Evolutionary conservation across 2,797 vertebrate species (phyloP).

Genomic region (Eutrigla gurnardus): DNA sequence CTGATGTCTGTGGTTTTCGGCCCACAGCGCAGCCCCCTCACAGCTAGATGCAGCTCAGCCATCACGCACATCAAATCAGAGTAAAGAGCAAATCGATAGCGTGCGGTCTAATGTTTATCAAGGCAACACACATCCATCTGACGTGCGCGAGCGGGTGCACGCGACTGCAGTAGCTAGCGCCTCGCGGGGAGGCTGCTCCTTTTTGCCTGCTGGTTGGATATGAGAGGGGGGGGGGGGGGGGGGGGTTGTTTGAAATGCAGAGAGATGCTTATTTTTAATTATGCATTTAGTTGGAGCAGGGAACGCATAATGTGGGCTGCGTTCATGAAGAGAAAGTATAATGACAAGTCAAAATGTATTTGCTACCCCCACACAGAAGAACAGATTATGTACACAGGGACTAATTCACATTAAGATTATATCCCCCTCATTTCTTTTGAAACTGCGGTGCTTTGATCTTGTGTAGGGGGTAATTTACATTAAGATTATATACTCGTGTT

Average conservation of each 20-base stretch:
- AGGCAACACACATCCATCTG: slow-evolving; percentile 60
- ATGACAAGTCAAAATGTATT: slow-evolving; percentile 64
- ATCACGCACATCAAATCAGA: slow-evolving; percentile 73
- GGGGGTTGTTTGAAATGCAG: slow-evolving; percentile 57
- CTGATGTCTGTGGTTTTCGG: slow-evolving; percentile 67
- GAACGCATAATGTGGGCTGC: slow-evolving; percentile 56
- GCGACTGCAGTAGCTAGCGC: slow-evolving; percentile 46
- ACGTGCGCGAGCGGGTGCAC: slow-evolving; percentile 32
- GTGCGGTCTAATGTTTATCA: slow-evolving; percentile 69
- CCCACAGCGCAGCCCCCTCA: slow-evolving; percentile 47
- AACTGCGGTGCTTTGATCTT: slow-evolving; percentile 54
- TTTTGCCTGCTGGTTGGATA: slow-evolving; percentile 18
- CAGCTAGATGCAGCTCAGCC: slow-evolving; percentile 59
- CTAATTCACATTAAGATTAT: slow-evolving; percentile 47
- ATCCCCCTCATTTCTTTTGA: slow-evolving; percentile 42
- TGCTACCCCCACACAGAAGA: slow-evolving; percentile 41
- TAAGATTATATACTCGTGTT: slow-evolving; percentile 20
- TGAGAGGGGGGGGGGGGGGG: slow-evolving; percentile 21
- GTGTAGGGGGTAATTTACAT: slow-evolving; percentile 37
- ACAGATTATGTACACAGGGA: slow-evolving; percentile 39
- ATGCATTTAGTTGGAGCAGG: slow-evolving; percentile 67
- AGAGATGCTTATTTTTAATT: slow-evolving; percentile 72
- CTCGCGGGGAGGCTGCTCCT: slow-evolving; percentile 16
- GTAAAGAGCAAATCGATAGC: slow-evolving; percentile 70
- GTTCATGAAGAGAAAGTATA: slow-evolving; percentile 58